phyloP scores from a whole-genome alignment of 2,113 vertebrate species.

The Amphilophus citrinellus region DNA sequence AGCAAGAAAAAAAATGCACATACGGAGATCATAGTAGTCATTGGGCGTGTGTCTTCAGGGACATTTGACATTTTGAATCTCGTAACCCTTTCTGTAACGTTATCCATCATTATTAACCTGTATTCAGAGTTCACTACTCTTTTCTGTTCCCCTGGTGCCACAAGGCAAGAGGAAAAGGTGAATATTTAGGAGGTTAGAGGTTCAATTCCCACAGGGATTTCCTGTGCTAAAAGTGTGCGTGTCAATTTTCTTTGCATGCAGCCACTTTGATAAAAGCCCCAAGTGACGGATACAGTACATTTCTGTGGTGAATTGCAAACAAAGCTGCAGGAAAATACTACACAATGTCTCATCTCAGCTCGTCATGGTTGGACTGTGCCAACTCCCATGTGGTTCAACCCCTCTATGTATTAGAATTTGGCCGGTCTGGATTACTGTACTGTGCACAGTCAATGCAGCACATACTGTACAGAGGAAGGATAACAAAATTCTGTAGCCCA shows the following conservation, averaged over 20 bases:
- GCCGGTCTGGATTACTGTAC: not conserved
- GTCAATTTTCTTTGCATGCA: not conserved
- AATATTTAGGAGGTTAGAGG: not conserved
- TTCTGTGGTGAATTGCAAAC: constrained; percentile 1
- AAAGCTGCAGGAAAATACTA: not conserved
- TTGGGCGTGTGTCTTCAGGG: not conserved
- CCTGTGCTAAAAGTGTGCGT: not conserved
- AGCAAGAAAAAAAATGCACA: not conserved
- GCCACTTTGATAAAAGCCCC: constrained; percentile 11
- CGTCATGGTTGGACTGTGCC: not conserved
- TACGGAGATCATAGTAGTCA: not conserved
- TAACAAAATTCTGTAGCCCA: not conserved
- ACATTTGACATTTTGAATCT: not conserved
- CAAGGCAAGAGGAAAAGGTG: not conserved
- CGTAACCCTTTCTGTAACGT: not conserved
- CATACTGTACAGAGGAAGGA: not conserved
- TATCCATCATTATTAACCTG: not conserved
- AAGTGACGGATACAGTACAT: not conserved
- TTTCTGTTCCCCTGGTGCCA: not conserved
- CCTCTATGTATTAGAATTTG: not conserved
- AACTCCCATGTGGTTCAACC: not conserved
- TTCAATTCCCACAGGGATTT: constrained; percentile 2
- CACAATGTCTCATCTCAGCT: not conserved
- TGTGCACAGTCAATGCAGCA: not conserved
- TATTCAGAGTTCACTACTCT: not conserved